Percentiles rank a stretch among this genome's conserved stretches.
Evolutionary conservation across 2,113 vertebrate genomes (phyloP).

Genomic region (Xiphophorus hellerii): DNA sequence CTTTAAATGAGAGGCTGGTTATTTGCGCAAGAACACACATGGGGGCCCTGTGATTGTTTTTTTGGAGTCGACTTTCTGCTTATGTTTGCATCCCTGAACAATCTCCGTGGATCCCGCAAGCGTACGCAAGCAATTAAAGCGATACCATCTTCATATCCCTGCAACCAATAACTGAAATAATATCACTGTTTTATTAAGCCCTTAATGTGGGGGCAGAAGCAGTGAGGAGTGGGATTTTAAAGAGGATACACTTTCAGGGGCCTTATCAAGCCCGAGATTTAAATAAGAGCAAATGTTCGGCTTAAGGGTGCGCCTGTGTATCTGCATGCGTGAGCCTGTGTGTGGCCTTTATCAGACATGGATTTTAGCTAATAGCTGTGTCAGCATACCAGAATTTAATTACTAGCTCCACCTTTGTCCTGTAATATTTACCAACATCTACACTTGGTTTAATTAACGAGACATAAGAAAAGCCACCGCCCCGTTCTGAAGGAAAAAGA

Average conservation of each 20-base stretch:
- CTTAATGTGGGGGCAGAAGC: slow-evolving; percentile 77
- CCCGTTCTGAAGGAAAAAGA: slow-evolving; percentile 15
- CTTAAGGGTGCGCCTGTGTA: slow-evolving; percentile 68
- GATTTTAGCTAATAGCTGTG: slow-evolving; percentile 74
- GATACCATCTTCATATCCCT: slow-evolving; percentile 81
- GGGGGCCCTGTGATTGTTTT: slow-evolving; percentile 75
- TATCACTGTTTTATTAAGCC: slow-evolving; percentile 83
- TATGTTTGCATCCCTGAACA: slow-evolving; percentile 82
- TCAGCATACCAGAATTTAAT: slow-evolving; percentile 78
- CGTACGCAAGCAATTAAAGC: slow-evolving; percentile 79
- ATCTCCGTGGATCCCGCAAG: slow-evolving; percentile 79
- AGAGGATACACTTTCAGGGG: slow-evolving; percentile 75
- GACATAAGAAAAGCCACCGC: slow-evolving; percentile 46
- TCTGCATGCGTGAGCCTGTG: slow-evolving; percentile 44
- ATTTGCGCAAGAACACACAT: slow-evolving; percentile 76
- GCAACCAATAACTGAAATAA: slow-evolving; percentile 82
- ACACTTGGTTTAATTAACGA: slow-evolving; percentile 72
- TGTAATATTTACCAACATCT: slow-evolving; percentile 81
- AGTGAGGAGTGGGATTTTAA: slow-evolving; percentile 74
- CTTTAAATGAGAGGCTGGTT: slow-evolving; percentile 76
- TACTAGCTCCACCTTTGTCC: slow-evolving; percentile 77
- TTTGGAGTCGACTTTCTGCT: slow-evolving; percentile 78
- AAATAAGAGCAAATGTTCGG: slow-evolving; percentile 77
- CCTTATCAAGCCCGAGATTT: slow-evolving; percentile 78
- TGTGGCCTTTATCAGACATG: slow-evolving; percentile 77